Percentiles rank a stretch among this genome's conserved stretches.
Evolutionary conservation across 2,797 vertebrate genomes (phyloP).

Genomic region (Dendrocincla tyrannina): DNA sequence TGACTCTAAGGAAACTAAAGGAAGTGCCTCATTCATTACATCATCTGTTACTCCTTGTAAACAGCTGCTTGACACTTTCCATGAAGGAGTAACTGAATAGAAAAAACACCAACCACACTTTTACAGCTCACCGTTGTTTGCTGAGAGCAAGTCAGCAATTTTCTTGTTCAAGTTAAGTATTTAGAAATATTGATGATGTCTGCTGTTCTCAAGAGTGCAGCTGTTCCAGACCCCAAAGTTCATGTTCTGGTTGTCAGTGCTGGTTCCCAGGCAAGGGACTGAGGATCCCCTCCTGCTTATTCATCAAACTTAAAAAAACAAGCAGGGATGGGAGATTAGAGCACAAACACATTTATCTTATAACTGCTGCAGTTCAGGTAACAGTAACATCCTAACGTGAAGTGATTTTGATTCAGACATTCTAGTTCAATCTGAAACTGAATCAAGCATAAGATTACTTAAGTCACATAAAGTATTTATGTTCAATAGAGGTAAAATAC

Average conservation of each 20-base stretch:
- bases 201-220: background rate
- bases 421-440: background rate
- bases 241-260: background rate
- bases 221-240: background rate
- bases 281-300: background rate
- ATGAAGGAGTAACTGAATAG: background rate
- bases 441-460: background rate
- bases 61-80: background rate
- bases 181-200: background rate
- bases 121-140: background rate
- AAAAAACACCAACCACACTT: background rate
- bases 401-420: background rate
- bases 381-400: background rate
- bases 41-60: background rate
- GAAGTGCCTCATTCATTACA: background rate
- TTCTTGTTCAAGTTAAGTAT: background rate
- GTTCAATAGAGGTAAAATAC: background rate
- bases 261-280: background rate
- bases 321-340: background rate
- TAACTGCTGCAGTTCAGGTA: background rate
- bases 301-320: background rate
- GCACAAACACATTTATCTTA: fast-evolving
- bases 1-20: background rate
- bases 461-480: background rate
- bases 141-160: background rate